Base-by-base conservation (phyloP, 2,888 invertebrate genomes). In the Apamea anceps region DNA sequence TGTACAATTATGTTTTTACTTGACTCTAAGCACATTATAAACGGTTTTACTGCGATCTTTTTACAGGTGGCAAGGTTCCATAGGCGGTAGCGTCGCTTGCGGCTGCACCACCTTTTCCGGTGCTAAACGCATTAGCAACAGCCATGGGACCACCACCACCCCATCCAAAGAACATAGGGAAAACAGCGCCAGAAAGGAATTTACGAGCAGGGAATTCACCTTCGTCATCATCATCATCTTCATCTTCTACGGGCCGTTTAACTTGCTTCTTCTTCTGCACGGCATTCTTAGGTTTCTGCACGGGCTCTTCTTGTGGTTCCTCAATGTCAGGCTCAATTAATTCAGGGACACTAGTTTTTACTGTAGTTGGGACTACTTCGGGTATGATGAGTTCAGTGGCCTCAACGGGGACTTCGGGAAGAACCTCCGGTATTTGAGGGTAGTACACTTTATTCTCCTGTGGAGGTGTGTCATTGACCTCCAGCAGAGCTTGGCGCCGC, bases 61-160 rank as follows among this genome's bases (percentile, higher is more conserved):
- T 93, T 81, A 94, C 94, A 76, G 96, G 93, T 90, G 68, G 63
- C 1, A 97, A 97, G 75, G 97, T 97, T 7, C 98, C 98, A 90
- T 98, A 98, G 0, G 98, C 98, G 0, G 98, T 98, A 0, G 98
- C 98, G 84, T 98, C 98, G 85, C 98, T 98, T 80, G 97, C 97
- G 2, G 98, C 98, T 1, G 98, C 97, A 1, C 98, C 98, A 1
- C 98, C 98, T 85, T 97, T 97, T 1, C 98, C 97, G 0, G 98
- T 98, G 90, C 98, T 98, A 91, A 97, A 98, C 72, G 98, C 98
- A 91, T 98, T 98, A 37, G 98, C 98, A 28, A 98, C 97, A 8
- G 98, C 98, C 0, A 98, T 98, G 8, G 98, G 97, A 1, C 97
- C 97, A 13, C 95, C 95, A 0, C 95, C 93, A 0, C 96, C 94